phyloP scores from a whole-genome alignment of 2,113 vertebrate genomes.

The Lathamus discolor region DNA sequence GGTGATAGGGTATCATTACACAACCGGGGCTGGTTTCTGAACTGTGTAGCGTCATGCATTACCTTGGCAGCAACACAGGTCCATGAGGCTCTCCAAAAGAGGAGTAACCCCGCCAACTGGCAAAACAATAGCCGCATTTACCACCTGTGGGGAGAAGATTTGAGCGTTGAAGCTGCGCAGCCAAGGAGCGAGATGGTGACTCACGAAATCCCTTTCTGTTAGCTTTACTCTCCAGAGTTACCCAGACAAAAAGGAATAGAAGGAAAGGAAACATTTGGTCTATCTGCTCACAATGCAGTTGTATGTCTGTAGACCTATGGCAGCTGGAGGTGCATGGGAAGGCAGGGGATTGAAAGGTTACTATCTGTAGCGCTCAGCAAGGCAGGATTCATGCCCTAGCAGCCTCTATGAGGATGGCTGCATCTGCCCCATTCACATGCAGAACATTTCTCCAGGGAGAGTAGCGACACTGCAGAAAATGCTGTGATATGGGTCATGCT shows the following conservation, averaged over 20 bases:
- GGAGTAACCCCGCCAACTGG: neutral
- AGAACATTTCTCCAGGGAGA: neutral
- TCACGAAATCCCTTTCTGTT: neutral
- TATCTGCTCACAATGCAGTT: neutral
- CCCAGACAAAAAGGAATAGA: neutral
- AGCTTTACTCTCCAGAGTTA: neutral
- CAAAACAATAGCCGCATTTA: neutral
- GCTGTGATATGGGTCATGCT: fast-evolving
- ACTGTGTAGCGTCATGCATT: neutral
- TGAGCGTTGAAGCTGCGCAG: neutral
- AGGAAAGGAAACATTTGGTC: fast-evolving
- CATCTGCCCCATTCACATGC: neutral
- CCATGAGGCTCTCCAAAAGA: neutral
- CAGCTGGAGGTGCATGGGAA: neutral
- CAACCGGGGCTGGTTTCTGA: neutral
- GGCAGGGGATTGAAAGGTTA: neutral
- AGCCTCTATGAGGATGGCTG: neutral
- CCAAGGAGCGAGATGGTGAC: neutral
- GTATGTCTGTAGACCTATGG: fast-evolving
- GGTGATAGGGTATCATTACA: neutral
- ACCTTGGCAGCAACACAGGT: neutral
- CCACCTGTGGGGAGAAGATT: neutral
- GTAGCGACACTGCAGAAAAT: fast-evolving
- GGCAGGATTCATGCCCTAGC: neutral
- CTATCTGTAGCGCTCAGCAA: neutral